A percentile compares a stretch with the other conserved stretches of the same genome.
These are phyloP conservation scores for Actenoides hombroni DNA, from an alignment of 2,113 vertebrate species.

Conservation along the genomic window DNA sequence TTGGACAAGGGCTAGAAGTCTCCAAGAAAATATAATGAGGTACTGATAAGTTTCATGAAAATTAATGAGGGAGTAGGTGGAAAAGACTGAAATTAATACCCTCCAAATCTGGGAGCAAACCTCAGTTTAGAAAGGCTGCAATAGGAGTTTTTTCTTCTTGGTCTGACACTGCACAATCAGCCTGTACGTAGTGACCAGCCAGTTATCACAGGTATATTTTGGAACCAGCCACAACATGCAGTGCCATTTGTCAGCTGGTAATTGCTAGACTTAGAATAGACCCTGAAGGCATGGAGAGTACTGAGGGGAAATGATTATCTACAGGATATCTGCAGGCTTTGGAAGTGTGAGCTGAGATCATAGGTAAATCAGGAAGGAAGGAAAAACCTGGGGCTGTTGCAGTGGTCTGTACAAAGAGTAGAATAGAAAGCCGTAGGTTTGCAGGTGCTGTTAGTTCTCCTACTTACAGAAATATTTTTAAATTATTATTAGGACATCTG, in stretches of 20 bases:
- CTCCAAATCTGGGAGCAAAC: neutral
- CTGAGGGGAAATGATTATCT: neutral
- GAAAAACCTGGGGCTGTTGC: neutral
- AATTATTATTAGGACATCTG: slow-evolving; percentile 27
- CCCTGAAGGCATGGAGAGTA: neutral
- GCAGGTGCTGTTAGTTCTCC: neutral
- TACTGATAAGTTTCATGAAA: neutral
- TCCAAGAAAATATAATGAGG: neutral
- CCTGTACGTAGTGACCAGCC: neutral
- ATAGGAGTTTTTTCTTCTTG: neutral
- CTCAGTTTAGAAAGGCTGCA: neutral
- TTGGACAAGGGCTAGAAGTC: neutral
- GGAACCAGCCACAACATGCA: neutral
- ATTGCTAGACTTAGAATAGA: neutral
- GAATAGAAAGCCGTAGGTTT: neutral
- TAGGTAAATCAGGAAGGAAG: neutral
- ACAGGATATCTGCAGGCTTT: neutral
- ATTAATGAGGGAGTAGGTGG: neutral
- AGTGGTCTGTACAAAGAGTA: neutral
- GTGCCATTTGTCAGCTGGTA: neutral
- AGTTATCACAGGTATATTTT: neutral
- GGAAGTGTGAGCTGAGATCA: neutral
- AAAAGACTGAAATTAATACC: neutral
- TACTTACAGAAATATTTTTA: neutral
- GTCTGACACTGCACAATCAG: neutral